Conservation (phyloP, 2,888 invertebrate genomes). For the Heliconius ethilla region DNA sequence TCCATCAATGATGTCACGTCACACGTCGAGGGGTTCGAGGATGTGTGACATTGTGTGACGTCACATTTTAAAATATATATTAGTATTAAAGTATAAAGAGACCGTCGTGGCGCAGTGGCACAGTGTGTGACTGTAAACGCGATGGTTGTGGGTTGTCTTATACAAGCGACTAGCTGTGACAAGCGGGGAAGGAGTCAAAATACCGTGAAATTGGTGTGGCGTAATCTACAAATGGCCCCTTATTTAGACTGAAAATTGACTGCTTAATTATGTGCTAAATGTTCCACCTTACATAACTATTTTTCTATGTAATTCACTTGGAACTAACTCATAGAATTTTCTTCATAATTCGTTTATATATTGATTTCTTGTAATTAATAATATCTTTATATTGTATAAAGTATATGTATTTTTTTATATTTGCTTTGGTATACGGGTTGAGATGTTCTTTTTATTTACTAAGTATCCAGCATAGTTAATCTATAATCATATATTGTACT, state of each 20-base stretch:
- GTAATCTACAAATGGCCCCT: slow-evolving; percentile 27
- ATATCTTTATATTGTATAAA: background rate
- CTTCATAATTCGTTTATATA: background rate
- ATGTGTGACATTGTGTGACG: background rate
- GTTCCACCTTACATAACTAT: slow-evolving; percentile 42
- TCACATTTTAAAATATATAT: no score
- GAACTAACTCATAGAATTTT: background rate
- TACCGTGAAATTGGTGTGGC: background rate
- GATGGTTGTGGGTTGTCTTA: no score
- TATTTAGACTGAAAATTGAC: slow-evolving; percentile 68
- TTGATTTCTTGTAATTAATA: background rate
- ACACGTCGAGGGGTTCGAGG: background rate
- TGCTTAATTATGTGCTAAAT: slow-evolving; percentile 67
- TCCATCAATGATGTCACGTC: background rate
- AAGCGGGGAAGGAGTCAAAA: no score
- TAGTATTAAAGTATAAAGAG: no score
- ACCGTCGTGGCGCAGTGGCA: no score
- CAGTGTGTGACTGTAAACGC: no score
- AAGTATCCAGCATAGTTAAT: background rate
- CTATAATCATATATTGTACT: slow-evolving; percentile 1
- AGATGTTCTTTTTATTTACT: background rate
- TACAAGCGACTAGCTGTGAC: no score
- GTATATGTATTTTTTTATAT: background rate
- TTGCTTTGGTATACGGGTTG: slow-evolving; percentile 21
- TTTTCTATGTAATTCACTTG: slow-evolving; percentile 41